Conservation (phyloP, 2,797 vertebrate species). For the Novumbra hubbsi region DNA sequence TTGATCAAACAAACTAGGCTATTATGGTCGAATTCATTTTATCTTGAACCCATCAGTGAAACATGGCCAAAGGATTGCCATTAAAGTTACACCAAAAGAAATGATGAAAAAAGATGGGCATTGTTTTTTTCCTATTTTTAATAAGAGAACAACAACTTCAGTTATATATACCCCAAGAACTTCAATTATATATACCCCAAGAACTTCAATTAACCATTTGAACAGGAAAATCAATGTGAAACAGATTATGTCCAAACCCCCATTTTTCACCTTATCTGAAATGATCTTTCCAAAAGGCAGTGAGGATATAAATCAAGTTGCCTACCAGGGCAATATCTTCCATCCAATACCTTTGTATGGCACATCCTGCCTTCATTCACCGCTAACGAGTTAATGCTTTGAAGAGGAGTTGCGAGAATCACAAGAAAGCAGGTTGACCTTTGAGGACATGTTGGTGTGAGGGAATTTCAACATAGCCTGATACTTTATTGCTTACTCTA, state of each 20-base stretch:
- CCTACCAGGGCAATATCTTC: slow-evolving; percentile 45
- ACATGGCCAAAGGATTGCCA: neutral
- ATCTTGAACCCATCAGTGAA: neutral
- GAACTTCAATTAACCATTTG: slow-evolving; percentile 75
- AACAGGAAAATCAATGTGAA: slow-evolving; percentile 72
- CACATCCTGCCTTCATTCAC: slow-evolving; percentile 20
- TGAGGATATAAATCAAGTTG: slow-evolving; percentile 55
- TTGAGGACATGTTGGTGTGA: neutral
- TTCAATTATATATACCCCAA: slow-evolving; percentile 72
- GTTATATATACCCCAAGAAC: slow-evolving; percentile 72
- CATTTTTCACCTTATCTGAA: slow-evolving; percentile 58
- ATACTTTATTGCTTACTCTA: neutral
- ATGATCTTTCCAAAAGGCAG: slow-evolving; percentile 14
- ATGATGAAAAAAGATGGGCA: slow-evolving; percentile 36
- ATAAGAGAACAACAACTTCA: slow-evolving; percentile 48
- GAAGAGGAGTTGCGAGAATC: slow-evolving; percentile 31
- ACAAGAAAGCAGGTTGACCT: slow-evolving; percentile 2
- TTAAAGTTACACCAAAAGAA: slow-evolving; percentile 30
- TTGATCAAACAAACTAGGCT: neutral
- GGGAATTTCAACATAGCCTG: neutral
- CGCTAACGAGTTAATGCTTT: slow-evolving; percentile 56
- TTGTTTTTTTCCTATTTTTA: slow-evolving; percentile 35
- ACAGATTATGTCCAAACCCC: slow-evolving; percentile 65
- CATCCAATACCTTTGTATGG: slow-evolving; percentile 24
- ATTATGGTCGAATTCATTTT: neutral